These are phyloP conservation scores for Bombus vancouverensis DNA, from an alignment of 1,140 invertebrate genomes.

Conservation along the genomic window DNA sequence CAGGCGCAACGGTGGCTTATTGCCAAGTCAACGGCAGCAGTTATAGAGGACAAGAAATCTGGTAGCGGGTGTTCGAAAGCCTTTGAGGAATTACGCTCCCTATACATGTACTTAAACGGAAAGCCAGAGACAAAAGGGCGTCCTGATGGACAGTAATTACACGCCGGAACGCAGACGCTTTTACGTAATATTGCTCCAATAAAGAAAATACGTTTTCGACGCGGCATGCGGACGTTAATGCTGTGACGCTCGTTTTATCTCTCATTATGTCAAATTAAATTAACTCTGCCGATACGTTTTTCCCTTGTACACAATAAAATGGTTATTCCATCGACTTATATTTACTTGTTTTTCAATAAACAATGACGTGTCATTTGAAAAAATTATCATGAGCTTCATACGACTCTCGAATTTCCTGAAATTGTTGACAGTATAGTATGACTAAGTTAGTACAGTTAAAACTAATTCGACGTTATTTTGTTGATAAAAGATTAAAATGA, in stretches of 20 bases:
- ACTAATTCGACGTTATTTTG: neutral
- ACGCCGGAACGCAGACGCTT: constrained; percentile 32
- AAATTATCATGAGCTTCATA: neutral
- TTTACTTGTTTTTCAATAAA: neutral
- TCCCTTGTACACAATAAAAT: no score
- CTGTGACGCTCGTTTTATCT: neutral
- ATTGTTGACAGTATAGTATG: neutral
- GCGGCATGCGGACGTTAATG: neutral
- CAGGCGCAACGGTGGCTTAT: constrained; percentile 61
- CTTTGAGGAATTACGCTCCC: constrained; percentile 63
- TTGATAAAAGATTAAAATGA: neutral
- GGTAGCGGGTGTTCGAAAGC: constrained; percentile 51
- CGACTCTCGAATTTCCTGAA: neutral
- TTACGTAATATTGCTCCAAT: constrained; percentile 43
- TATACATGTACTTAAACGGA: constrained; percentile 53
- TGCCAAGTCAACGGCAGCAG: constrained; percentile 63
- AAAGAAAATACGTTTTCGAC: constrained; percentile 54
- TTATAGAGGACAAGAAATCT: constrained; percentile 63
- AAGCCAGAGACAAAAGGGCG: constrained; percentile 50
- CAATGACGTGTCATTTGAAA: neutral
- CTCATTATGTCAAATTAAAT: constrained; percentile 23
- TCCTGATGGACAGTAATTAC: constrained; percentile 66
- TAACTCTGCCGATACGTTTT: constrained; percentile 9
- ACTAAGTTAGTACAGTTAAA: neutral
- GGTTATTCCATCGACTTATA: no score